These are phyloP conservation scores for Euplagia quadripunctaria DNA, from an alignment of 2,888 invertebrate species.

Conservation along the genomic window DNA sequence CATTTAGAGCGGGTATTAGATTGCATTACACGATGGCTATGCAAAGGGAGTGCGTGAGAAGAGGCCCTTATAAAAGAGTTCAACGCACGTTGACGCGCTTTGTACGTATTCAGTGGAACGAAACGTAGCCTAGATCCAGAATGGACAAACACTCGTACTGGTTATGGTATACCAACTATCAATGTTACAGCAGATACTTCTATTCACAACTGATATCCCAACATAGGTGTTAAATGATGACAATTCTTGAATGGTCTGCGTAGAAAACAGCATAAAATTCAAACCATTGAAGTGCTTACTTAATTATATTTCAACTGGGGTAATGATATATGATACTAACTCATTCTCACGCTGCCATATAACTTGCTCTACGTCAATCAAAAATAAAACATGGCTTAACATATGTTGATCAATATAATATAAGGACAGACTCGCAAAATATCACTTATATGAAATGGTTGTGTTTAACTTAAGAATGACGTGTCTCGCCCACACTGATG, in stretches of 20 bases:
- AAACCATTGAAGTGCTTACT: slow-evolving; percentile 26
- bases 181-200: background rate
- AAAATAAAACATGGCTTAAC: slow-evolving; percentile 20
- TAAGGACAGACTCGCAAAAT: slow-evolving; percentile 17
- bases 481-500: slow-evolving; percentile 80
- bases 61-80: slow-evolving; percentile 85
- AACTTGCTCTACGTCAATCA: slow-evolving; percentile 6
- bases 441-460: slow-evolving; percentile 63
- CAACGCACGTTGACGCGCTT: slow-evolving; percentile 81
- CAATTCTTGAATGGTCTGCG: background rate
- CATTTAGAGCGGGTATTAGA: slow-evolving; percentile 64
- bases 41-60: slow-evolving; percentile 71
- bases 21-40: slow-evolving; percentile 40
- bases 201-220: background rate
- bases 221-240: background rate
- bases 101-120: slow-evolving; percentile 74
- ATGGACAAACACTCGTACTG: slow-evolving; percentile 48
- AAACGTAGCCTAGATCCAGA: slow-evolving; percentile 69
- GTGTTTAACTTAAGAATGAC: slow-evolving; percentile 72
- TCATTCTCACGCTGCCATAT: slow-evolving; percentile 33
- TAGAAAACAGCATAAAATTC: background rate
- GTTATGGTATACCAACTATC: slow-evolving; percentile 37
- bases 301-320: slow-evolving; percentile 39
- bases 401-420: slow-evolving; percentile 13
- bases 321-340: slow-evolving; percentile 32